phyloP scores from a whole-genome alignment of 2,888 invertebrate genomes.

The Linnaemya tessellans region DNA sequence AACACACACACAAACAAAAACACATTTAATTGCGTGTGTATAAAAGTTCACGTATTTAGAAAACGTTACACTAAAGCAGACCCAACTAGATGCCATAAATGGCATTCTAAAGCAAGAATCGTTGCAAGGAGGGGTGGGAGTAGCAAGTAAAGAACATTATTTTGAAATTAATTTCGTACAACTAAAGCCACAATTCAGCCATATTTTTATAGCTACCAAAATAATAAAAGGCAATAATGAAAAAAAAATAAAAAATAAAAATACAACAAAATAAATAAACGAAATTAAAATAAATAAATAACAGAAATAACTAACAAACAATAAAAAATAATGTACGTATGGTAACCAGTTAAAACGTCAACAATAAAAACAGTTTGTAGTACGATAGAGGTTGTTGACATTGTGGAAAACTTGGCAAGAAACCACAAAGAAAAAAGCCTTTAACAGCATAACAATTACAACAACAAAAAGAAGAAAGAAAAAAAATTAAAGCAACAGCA shows the following conservation, averaged over 20 bases:
- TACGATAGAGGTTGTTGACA: conserved; percentile 65
- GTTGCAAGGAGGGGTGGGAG: neutral
- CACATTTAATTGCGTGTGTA: neutral
- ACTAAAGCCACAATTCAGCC: conserved; percentile 1
- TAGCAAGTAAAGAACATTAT: neutral
- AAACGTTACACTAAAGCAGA: conserved; percentile 40
- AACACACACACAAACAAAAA: conserved; percentile 8
- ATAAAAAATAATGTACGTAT: conserved; percentile 47
- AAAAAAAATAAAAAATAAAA: conserved; percentile 16
- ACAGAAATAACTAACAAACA: conserved; percentile 38
- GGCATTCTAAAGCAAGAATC: conserved; percentile 50
- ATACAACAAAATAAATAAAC: too few relatives aligned
- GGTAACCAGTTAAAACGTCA: conserved; percentile 59
- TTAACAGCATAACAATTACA: conserved; percentile 59
- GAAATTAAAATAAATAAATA: conserved; percentile 37
- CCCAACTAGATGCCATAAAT: conserved; percentile 66
- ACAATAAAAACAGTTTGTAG: conserved; percentile 35
- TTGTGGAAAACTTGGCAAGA: conserved; percentile 69
- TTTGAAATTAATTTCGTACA: neutral
- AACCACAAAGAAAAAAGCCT: conserved; percentile 41
- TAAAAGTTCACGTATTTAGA: conserved; percentile 50
- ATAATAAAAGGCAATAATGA: neutral
- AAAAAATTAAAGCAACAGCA: conserved; percentile 1
- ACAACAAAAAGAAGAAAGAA: conserved; percentile 13
- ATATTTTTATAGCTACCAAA: conserved; percentile 23